Conservation (phyloP, 2,113 vertebrate genomes). For the Perognathus longimembris region DNA sequence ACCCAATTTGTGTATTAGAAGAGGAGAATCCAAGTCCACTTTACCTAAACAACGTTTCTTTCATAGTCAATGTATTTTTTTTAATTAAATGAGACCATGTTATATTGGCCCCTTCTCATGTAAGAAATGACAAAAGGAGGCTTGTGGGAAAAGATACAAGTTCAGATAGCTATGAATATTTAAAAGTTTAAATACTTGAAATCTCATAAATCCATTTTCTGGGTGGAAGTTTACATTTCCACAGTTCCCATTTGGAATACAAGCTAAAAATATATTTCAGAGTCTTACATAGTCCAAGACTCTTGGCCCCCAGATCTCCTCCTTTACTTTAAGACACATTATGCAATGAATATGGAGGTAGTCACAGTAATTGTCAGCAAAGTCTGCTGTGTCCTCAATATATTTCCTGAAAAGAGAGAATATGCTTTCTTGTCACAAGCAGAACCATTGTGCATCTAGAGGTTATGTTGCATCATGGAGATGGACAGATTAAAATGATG, state of each 20-base stretch:
- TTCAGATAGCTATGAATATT: background rate
- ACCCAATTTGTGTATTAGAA: background rate
- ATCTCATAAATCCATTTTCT: conserved; percentile 2
- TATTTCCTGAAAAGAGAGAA: conserved; percentile 60
- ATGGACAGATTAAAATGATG: conserved; percentile 11
- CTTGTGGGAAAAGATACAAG: background rate
- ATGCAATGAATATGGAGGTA: rapidly evolving
- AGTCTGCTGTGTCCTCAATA: background rate
- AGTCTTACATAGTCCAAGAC: background rate
- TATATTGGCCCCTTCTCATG: conserved; percentile 38
- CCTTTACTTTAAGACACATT: conserved; percentile 23
- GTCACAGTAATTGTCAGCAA: conserved; percentile 18
- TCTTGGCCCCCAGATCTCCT: background rate
- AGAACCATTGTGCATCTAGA: conserved; percentile 55
- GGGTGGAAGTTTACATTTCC: background rate
- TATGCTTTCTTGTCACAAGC: conserved; percentile 21
- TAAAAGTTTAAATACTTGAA: conserved; percentile 35
- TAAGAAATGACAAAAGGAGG: conserved; percentile 42
- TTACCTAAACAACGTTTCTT: conserved; percentile 16
- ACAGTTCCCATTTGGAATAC: background rate
- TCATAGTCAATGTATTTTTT: background rate
- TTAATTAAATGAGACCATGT: background rate
- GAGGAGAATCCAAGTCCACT: background rate
- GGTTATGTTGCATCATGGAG: background rate
- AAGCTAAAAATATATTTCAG: background rate